These are phyloP conservation scores for Galemys pyrenaicus DNA, from an alignment of 2,113 vertebrate species.

Conservation along the genomic window DNA sequence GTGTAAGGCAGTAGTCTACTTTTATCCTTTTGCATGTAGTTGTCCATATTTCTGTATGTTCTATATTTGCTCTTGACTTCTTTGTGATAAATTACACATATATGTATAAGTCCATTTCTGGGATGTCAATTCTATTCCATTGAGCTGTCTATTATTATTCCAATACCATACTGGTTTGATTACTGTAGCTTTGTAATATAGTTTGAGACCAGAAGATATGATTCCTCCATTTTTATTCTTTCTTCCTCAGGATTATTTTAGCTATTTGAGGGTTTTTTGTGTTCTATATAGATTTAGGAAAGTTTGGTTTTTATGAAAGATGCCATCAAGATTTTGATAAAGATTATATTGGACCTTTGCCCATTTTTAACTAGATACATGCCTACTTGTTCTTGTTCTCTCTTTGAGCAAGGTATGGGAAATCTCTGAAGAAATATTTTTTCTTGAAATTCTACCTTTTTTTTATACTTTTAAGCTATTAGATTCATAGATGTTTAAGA, in stretches of 20 bases:
- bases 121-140: no score
- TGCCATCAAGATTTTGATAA: not conserved
- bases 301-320: not conserved
- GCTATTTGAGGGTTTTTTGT: not conserved
- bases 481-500: not conserved
- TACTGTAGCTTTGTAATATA: not conserved
- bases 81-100: no score
- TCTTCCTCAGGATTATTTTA: no score
- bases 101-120: no score
- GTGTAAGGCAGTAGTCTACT: no score
- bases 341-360: not conserved
- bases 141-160: no score
- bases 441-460: not conserved
- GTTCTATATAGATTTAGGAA: not conserved
- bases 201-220: not conserved
- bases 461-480: not conserved
- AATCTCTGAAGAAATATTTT: not conserved
- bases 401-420: not conserved
- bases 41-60: no score
- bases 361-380: not conserved
- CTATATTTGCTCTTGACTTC: no score
- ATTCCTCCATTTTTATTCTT: no score
- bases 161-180: no score
- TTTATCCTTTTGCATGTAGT: no score
- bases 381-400: not conserved